A percentile compares a stretch with the other conserved stretches of the same genome.
These are phyloP conservation scores for Apis dorsata DNA, from an alignment of 1,140 invertebrate genomes.

Conservation along the genomic window DNA sequence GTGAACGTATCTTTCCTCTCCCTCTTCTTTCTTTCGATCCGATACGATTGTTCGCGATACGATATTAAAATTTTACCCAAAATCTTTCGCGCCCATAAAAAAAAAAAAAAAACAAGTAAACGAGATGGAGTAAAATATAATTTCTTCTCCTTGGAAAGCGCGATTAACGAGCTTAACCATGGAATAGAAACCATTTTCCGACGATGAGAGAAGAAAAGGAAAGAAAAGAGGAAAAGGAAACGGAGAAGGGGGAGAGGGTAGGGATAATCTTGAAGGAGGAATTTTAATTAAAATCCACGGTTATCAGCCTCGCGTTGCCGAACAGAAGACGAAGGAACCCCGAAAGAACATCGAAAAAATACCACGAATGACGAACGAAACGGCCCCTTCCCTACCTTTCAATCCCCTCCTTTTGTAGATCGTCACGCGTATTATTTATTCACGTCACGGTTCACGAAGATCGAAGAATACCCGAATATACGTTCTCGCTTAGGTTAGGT, in stretches of 20 bases:
- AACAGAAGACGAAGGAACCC: conserved; percentile 45
- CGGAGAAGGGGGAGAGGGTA: too few relatives aligned
- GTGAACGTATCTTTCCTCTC: neutral
- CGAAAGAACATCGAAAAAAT: conserved; percentile 52
- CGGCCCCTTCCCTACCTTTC: conserved; percentile 11
- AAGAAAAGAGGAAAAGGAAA: neutral
- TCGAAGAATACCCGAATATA: conserved; percentile 59
- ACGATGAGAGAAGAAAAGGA: neutral
- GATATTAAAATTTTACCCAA: neutral
- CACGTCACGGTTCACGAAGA: conserved; percentile 61
- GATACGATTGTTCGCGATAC: too few relatives aligned
- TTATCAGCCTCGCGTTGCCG: conserved; percentile 43
- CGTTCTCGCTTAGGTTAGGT: conserved; percentile 47
- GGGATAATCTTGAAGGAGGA: conserved; percentile 33
- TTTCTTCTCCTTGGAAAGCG: neutral
- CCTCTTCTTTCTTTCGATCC: too few relatives aligned
- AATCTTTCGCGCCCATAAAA: neutral
- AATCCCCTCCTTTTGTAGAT: conserved; percentile 43
- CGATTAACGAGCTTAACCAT: neutral
- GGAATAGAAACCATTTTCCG: conserved; percentile 25
- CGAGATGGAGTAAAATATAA: too few relatives aligned
- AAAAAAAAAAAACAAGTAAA: neutral
- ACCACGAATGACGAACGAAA: conserved; percentile 52
- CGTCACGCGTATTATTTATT: conserved; percentile 69
- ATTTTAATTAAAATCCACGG: conserved; percentile 52